Conservation (phyloP, 2,797 vertebrate species). For the Macropodus opercularis region DNA sequence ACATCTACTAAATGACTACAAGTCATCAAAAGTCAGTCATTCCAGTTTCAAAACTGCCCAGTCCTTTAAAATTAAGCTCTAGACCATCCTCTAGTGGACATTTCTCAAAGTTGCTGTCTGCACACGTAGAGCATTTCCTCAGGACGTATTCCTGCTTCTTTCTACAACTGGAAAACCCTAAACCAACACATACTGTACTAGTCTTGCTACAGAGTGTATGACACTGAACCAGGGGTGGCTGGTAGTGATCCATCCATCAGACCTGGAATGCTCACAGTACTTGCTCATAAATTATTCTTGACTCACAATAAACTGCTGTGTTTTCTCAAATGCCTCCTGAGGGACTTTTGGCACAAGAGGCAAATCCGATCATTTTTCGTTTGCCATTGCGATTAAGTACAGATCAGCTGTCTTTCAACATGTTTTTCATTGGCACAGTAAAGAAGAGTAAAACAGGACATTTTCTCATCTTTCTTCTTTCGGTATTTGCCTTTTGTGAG, state of each 20-base stretch:
- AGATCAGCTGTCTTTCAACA: too few species aligned
- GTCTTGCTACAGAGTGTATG: too few species aligned
- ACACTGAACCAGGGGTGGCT: too few species aligned
- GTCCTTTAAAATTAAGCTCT: not conserved
- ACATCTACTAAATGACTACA: too few species aligned
- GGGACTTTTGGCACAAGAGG: not conserved
- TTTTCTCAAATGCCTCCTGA: not conserved
- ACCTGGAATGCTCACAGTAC: not conserved
- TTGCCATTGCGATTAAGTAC: too few species aligned
- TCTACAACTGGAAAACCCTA: not conserved
- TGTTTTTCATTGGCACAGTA: too few species aligned
- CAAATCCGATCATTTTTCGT: too few species aligned
- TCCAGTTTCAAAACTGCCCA: too few species aligned
- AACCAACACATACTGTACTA: constrained; percentile 1
- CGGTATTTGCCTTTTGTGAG: not conserved
- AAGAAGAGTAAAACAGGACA: not conserved
- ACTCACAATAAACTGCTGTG: not conserved
- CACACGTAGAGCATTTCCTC: too few species aligned
- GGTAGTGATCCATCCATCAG: too few species aligned
- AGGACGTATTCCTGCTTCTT: too few species aligned
- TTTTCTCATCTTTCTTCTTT: not conserved
- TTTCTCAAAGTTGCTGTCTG: not conserved
- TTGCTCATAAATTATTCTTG: not conserved
- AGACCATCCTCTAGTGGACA: not conserved
- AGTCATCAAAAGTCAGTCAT: not conserved